phyloP scores from a whole-genome alignment of 2,888 invertebrate species.

The Cantharis rustica region DNA sequence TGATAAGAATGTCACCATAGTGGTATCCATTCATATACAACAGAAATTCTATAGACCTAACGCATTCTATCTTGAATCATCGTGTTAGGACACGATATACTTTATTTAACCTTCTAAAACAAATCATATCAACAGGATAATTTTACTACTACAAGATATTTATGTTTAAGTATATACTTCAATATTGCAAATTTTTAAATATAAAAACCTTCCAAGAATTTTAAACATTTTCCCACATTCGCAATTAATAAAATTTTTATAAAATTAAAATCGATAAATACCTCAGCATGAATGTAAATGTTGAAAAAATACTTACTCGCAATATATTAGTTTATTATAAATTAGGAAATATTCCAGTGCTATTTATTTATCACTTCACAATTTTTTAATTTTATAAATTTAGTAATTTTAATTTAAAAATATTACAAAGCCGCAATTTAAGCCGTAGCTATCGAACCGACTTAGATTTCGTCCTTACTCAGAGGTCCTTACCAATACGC shows the following conservation, averaged over 20 bases:
- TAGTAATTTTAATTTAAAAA: too few species aligned
- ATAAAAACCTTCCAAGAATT: neutral
- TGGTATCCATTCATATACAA: neutral
- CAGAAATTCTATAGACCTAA: neutral
- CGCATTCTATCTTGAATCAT: slow-evolving; percentile 1
- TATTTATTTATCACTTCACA: neutral
- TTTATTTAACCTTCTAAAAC: neutral
- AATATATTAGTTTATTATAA: neutral
- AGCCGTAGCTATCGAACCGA: too few species aligned
- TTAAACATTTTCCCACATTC: neutral
- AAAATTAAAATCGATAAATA: neutral
- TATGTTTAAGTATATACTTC: neutral
- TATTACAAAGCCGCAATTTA: too few species aligned
- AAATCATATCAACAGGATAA: neutral
- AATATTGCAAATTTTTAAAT: neutral
- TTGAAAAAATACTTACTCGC: neutral
- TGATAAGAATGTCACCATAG: slow-evolving; percentile 3
- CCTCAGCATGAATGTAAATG: neutral
- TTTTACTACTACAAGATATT: neutral
- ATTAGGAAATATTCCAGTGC: neutral
- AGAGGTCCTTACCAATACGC: too few species aligned
- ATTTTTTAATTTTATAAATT: too few species aligned
- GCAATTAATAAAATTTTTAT: neutral
- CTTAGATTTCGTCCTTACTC: too few species aligned
- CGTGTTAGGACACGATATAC: neutral